phyloP scores from a whole-genome alignment of 2,113 vertebrate genomes.

The Ahaetulla prasina region DNA sequence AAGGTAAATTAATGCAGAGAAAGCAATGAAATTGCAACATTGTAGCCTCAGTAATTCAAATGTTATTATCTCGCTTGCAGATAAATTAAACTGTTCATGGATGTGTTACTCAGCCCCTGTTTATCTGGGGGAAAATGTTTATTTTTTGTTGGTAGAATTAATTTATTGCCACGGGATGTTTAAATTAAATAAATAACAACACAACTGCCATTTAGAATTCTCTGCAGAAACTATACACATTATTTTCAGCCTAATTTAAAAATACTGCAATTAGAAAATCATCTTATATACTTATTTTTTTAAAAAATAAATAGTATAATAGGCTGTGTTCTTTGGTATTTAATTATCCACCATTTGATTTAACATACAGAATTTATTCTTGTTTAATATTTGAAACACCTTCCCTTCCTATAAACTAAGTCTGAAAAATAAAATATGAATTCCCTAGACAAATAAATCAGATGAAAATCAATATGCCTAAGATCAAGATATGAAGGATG shows the following conservation, averaged over 20 bases:
- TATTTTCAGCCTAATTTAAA: not conserved
- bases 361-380: conserved; percentile 5
- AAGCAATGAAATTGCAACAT: not conserved
- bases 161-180: not conserved
- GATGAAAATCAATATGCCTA: conserved; percentile 25
- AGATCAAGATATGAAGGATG: conserved; percentile 12
- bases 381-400: conserved; percentile 3
- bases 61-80: not conserved
- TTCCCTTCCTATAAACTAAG: not conserved
- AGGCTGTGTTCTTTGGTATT: conserved; percentile 9
- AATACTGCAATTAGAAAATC: not conserved
- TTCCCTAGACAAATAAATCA: conserved; percentile 26
- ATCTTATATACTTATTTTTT: conserved; percentile 2
- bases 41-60: not conserved
- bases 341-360: conserved; percentile 15
- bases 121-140: not conserved
- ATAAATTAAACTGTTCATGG: not conserved
- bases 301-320: conserved; percentile 5
- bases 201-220: not conserved
- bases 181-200: not conserved
- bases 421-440: conserved; percentile 23
- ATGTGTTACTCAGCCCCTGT: not conserved
- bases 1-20: not conserved
- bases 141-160: not conserved
- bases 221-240: not conserved